Percentiles rank a stretch among this genome's conserved stretches.
These are phyloP conservation scores for Leptocoma aspasia DNA, from an alignment of 2,113 vertebrate genomes.

Conservation along the genomic window DNA sequence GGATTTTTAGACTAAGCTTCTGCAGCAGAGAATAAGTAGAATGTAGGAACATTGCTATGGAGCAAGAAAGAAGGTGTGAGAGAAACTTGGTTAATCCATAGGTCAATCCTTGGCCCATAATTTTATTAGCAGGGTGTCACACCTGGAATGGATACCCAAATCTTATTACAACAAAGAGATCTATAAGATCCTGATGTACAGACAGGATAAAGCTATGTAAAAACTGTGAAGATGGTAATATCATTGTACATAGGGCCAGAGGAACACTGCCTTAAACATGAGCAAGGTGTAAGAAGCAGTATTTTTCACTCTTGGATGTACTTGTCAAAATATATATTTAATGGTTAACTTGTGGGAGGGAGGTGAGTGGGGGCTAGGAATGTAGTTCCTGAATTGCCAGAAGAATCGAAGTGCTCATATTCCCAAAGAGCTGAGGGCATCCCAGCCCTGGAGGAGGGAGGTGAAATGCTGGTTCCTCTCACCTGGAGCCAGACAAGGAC, in stretches of 20 bases:
- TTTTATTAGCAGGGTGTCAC: background rate
- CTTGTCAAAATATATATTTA: background rate
- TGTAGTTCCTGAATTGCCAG: background rate
- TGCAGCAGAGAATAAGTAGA: background rate
- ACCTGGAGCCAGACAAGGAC: background rate
- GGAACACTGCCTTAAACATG: background rate
- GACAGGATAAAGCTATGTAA: background rate
- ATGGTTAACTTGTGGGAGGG: accelerated
- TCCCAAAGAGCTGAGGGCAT: background rate
- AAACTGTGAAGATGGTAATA: background rate
- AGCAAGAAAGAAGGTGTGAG: background rate
- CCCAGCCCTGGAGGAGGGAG: background rate
- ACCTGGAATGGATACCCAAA: background rate
- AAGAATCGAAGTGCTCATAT: background rate
- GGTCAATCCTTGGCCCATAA: background rate
- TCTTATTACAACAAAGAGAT: background rate
- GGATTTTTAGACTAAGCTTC: background rate
- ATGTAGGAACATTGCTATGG: background rate
- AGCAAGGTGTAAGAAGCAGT: background rate
- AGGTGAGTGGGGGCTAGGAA: background rate
- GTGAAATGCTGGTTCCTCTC: background rate
- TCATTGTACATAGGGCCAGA: background rate
- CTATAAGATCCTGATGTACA: background rate
- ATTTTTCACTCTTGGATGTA: background rate
- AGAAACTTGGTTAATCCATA: background rate